These are phyloP conservation scores for Hapalemur alaotrensis DNA, from an alignment of 2,797 vertebrate species.

Conservation along the genomic window DNA sequence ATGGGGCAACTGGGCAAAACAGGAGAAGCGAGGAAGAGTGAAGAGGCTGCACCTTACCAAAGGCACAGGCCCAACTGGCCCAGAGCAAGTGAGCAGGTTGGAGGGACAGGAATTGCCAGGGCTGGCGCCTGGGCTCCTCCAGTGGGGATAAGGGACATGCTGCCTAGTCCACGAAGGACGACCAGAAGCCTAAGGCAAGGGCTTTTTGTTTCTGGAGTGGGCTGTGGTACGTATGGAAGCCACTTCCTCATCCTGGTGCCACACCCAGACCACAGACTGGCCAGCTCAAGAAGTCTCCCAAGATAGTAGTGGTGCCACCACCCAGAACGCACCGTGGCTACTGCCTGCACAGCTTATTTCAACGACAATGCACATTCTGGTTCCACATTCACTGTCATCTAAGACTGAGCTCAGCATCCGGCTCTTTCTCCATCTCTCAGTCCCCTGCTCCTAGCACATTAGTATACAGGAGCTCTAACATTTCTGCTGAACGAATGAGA, in stretches of 20 bases:
- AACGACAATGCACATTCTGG: not conserved
- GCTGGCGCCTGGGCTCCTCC: not conserved
- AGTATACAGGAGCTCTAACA: not conserved
- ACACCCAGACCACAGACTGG: not conserved
- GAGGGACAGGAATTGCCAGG: not conserved
- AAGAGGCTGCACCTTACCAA: not conserved
- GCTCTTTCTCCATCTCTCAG: not conserved
- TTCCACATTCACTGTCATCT: not conserved
- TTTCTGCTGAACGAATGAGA: not conserved
- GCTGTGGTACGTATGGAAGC: not conserved
- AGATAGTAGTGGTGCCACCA: not conserved
- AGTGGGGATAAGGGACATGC: not conserved
- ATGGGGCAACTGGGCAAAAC: not conserved
- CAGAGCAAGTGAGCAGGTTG: not conserved
- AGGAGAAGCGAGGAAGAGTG: not conserved
- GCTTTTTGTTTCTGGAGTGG: not conserved
- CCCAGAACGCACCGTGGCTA: not conserved
- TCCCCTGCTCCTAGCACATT: not conserved
- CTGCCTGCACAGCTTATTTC: not conserved
- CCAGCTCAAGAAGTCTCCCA: not conserved
- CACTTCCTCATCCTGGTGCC: not conserved
- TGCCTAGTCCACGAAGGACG: not conserved
- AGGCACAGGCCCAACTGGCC: not conserved
- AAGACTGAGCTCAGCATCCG: not conserved
- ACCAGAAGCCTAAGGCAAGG: not conserved